These are phyloP conservation scores for Poecilus cupreus DNA, from an alignment of 2,888 invertebrate species.

Conservation along the genomic window DNA sequence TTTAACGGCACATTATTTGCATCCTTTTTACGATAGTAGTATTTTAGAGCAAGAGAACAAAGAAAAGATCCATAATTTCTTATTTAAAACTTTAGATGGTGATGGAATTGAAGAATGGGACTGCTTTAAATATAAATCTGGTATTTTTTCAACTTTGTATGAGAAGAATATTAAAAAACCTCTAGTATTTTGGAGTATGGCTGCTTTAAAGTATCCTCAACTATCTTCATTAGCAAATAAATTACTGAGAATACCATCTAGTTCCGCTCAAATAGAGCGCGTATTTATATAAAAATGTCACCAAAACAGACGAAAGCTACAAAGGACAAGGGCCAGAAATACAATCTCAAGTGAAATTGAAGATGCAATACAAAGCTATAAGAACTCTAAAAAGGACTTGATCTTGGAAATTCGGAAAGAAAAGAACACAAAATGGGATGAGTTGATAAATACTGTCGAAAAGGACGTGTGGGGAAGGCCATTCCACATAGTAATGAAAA, in stretches of 20 bases:
- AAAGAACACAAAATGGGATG: too few relatives aligned
- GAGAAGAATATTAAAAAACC: conserved; percentile 20
- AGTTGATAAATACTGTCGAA: too few relatives aligned
- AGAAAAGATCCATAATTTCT: conserved; percentile 29
- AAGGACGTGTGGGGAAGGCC: too few relatives aligned
- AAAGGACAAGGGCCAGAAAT: too few relatives aligned
- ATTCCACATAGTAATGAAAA: too few relatives aligned
- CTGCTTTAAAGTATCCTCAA: conserved; percentile 12
- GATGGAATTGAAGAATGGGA: conserved; percentile 54
- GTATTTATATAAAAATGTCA: too few relatives aligned
- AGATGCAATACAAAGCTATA: too few relatives aligned
- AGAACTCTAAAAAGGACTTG: too few relatives aligned
- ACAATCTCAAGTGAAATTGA: too few relatives aligned
- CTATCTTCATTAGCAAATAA: conserved; percentile 55
- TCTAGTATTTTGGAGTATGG: conserved; percentile 13
- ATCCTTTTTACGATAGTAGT: conserved; percentile 9
- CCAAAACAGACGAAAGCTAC: too few relatives aligned
- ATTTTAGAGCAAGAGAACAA: conserved; percentile 17
- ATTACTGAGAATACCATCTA: conserved; percentile 30
- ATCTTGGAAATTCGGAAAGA: too few relatives aligned
- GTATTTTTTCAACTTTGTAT: conserved; percentile 37
- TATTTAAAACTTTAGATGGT: conserved; percentile 46
- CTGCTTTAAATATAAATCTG: not conserved
- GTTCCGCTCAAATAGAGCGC: too few relatives aligned
- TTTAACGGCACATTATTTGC: conserved; percentile 37